Percentiles rank a stretch among this genome's conserved stretches.
These are phyloP conservation scores for Nannospalax galili DNA, from an alignment of 2,113 vertebrate genomes.

Conservation along the genomic window DNA sequence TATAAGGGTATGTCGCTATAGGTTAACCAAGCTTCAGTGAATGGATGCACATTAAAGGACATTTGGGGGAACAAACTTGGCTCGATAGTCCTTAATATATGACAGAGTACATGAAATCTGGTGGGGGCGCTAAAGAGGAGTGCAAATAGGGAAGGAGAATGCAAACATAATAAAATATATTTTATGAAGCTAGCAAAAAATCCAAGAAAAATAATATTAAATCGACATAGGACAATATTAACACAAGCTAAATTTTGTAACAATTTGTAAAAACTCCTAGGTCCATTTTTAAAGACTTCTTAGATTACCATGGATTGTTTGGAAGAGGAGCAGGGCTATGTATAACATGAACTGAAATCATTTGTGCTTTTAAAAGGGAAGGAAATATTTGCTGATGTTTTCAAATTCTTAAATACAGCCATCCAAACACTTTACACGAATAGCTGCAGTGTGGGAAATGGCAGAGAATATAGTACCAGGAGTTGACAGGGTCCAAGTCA, in stretches of 20 bases:
- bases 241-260: not conserved
- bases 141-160: no score
- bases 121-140: no score
- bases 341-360: not conserved
- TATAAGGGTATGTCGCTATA: no score
- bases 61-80: no score
- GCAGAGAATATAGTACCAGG: not conserved
- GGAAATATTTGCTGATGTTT: not conserved
- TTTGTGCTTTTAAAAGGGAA: not conserved
- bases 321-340: not conserved
- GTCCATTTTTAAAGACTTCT: not conserved
- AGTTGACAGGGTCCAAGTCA: not conserved
- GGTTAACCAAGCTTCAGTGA: no score
- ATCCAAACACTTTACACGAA: no score
- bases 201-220: not conserved
- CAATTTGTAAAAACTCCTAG: not conserved
- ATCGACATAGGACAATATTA: not conserved
- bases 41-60: no score
- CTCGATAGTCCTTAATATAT: no score
- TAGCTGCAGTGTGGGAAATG: not conserved
- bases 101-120: no score
- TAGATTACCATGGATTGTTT: not conserved
- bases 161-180: no score
- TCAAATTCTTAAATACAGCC: not conserved
- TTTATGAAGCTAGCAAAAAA: no score